A percentile compares a stretch with the other conserved stretches of the same genome.
These are phyloP conservation scores for Ancistrus triradiatus DNA, from an alignment of 2,113 vertebrate genomes.

Conservation along the genomic window DNA sequence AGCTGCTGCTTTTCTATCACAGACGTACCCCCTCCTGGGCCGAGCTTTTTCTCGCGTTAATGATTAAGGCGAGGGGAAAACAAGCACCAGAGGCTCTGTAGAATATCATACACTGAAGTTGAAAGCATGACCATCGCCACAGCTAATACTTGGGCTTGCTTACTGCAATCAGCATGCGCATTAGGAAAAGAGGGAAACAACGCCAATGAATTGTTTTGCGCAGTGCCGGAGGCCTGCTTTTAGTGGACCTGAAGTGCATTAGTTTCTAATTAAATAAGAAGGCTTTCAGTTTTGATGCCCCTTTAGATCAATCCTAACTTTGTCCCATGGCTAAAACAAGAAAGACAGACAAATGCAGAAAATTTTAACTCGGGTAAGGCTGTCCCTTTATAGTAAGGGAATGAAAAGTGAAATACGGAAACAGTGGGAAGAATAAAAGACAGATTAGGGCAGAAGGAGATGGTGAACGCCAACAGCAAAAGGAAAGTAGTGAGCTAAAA, in stretches of 20 bases:
- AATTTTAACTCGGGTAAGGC: no score
- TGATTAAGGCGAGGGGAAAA: slow-evolving; percentile 33
- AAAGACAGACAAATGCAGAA: no score
- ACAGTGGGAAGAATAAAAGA: slow-evolving; percentile 6
- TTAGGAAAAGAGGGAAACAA: slow-evolving; percentile 7
- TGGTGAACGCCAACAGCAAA: not conserved
- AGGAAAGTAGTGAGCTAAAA: slow-evolving; percentile 11
- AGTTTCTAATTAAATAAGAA: slow-evolving; percentile 20
- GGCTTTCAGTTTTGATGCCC: not conserved
- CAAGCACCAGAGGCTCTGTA: slow-evolving; percentile 9
- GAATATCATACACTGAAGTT: slow-evolving; percentile 19
- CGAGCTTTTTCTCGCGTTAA: slow-evolving; percentile 6
- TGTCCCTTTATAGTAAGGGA: no score
- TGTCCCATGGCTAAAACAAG: no score
- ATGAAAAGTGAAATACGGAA: slow-evolving; percentile 1
- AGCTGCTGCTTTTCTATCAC: slow-evolving; percentile 4
- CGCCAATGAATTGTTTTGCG: slow-evolving; percentile 9
- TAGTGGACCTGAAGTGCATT: not conserved
- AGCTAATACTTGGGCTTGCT: slow-evolving; percentile 2
- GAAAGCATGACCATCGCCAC: slow-evolving; percentile 7
- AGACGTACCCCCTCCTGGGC: not conserved
- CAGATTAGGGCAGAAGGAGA: slow-evolving; percentile 5
- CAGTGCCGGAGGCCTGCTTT: slow-evolving; percentile 34
- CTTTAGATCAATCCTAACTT: not conserved
- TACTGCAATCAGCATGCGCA: not conserved